Evolutionary conservation across 2,888 invertebrate genomes (phyloP).

Genomic region (Copidosoma aretas): DNA sequence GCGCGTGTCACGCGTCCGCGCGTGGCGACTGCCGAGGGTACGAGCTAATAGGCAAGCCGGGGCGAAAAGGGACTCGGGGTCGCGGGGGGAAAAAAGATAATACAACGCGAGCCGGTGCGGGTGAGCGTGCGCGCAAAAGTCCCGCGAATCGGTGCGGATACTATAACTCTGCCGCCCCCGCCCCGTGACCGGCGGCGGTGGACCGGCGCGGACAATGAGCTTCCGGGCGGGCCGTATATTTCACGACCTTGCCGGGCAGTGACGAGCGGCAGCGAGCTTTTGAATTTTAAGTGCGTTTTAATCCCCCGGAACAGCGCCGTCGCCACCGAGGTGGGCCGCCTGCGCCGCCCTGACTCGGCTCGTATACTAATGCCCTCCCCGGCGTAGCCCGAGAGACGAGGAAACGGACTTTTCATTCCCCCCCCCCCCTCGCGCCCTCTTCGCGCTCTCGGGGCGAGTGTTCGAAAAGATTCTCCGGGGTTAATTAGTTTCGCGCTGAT

Average conservation of each 20-base stretch:
- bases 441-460: conserved; percentile 10
- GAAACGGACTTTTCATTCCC: conserved; percentile 26
- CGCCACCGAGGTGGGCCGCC: too few species aligned
- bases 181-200: background rate
- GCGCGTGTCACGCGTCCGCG: conserved; percentile 13
- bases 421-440: background rate
- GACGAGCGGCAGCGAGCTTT: conserved; percentile 27
- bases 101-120: conserved; percentile 5
- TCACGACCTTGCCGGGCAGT: conserved; percentile 36
- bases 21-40: background rate
- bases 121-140: conserved; percentile 13
- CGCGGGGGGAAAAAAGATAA: conserved; percentile 6
- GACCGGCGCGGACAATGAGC: conserved; percentile 32
- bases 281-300: conserved; percentile 41
- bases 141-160: conserved; percentile 38
- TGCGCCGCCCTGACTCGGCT: background rate
- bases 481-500: conserved; percentile 32
- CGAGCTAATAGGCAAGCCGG: background rate
- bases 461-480: conserved; percentile 30
- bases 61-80: background rate
- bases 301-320: conserved; percentile 27
- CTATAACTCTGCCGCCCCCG: conserved; percentile 13
- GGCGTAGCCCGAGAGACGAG: background rate
- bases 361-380: background rate
- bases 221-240: conserved; percentile 35